These are phyloP conservation scores for Cromileptes altivelis DNA, from an alignment of 2,113 vertebrate species.

Conservation along the genomic window DNA sequence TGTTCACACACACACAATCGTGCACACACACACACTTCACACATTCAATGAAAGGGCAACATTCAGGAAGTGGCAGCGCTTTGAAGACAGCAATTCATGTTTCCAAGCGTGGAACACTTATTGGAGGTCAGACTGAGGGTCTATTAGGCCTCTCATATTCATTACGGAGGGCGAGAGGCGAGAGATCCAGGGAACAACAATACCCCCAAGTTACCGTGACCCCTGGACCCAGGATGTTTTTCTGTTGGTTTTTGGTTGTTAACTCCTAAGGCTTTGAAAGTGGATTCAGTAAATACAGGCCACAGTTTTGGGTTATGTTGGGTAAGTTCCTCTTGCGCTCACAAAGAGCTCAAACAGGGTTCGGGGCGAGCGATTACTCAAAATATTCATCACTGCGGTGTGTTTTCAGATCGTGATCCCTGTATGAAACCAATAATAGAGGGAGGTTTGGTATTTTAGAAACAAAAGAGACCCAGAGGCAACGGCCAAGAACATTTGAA, in stretches of 20 bases:
- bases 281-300: slow-evolving; percentile 35
- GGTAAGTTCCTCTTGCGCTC: slow-evolving; percentile 15
- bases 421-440: slow-evolving; percentile 32
- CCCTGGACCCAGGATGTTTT: slow-evolving; percentile 80
- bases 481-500: slow-evolving; percentile 56
- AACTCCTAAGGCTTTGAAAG: slow-evolving; percentile 53
- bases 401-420: not conserved
- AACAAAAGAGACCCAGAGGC: slow-evolving; percentile 40
- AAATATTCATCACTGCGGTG: slow-evolving; percentile 42
- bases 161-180: slow-evolving; percentile 78
- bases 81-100: slow-evolving; percentile 82
- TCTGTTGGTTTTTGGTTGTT: slow-evolving; percentile 77
- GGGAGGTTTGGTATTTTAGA: slow-evolving; percentile 35
- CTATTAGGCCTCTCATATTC: slow-evolving; percentile 85
- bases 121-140: slow-evolving; percentile 79
- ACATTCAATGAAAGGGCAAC: slow-evolving; percentile 72
- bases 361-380: slow-evolving; percentile 31
- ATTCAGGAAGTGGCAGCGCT: slow-evolving; percentile 78
- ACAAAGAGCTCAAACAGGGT: slow-evolving; percentile 6
- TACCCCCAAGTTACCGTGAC: slow-evolving; percentile 76
- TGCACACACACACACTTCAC: slow-evolving; percentile 48
- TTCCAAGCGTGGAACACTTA: slow-evolving; percentile 82
- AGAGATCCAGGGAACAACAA: slow-evolving; percentile 71
- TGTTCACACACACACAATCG: not conserved
- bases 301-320: slow-evolving; percentile 47